A percentile compares a stretch with the other conserved stretches of the same genome.
Conservation (phyloP, 2,797 vertebrate genomes). For the Cirrhinus molitorella region DNA sequence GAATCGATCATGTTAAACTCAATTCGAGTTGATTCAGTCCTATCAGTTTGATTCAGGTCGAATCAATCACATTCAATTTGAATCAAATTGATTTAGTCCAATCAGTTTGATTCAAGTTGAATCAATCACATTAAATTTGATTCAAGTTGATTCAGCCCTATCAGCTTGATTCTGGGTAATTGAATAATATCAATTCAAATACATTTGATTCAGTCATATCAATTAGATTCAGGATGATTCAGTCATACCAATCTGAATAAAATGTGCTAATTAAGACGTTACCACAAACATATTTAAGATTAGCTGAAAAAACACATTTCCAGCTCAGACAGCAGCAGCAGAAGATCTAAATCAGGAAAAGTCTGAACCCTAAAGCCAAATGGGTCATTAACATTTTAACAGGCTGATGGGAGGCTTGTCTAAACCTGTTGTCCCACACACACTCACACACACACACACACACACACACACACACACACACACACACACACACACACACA, state of each 20-base stretch:
- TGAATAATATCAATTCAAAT: not conserved
- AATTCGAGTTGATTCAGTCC: not conserved
- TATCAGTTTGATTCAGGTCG: not conserved
- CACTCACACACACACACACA: slow-evolving; percentile 23
- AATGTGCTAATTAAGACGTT: not conserved
- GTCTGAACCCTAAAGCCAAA: slow-evolving; percentile 54
- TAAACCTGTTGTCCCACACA: slow-evolving; percentile 57
- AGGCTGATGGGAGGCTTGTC: slow-evolving; percentile 66
- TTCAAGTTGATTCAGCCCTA: not conserved
- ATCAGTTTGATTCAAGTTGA: not conserved
- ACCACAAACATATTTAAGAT: not conserved
- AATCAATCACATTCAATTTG: not conserved
- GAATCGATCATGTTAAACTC: not conserved
- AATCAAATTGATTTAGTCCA: not conserved
- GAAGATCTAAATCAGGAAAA: slow-evolving; percentile 14
- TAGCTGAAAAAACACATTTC: not conserved
- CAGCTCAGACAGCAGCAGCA: not conserved
- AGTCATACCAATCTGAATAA: not conserved
- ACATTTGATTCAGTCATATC: not conserved
- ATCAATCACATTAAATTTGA: not conserved
- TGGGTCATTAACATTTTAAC: slow-evolving; percentile 69
- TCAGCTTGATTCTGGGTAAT: not conserved
- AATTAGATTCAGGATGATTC: not conserved
- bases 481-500: slow-evolving; percentile 67
- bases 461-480: slow-evolving; percentile 30